Conservation (phyloP, 2,888 invertebrate species). For the Blera fallax region DNA sequence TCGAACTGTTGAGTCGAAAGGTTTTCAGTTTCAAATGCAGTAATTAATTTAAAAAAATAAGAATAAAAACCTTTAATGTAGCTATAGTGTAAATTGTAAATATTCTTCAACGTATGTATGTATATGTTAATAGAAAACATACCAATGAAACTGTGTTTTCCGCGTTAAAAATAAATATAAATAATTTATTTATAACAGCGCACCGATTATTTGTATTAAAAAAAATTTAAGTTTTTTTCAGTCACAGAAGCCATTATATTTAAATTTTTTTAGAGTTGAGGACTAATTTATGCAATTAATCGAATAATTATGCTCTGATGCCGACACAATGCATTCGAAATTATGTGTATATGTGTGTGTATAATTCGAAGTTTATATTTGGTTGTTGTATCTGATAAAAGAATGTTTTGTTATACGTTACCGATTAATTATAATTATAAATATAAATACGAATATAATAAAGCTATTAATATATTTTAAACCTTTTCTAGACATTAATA, state of each 20-base stretch:
- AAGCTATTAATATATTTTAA: background rate
- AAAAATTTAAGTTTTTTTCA: conserved; percentile 11
- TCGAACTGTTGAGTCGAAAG: background rate
- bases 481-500: background rate
- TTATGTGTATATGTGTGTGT: background rate
- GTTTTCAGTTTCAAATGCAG: background rate
- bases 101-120: conserved; percentile 53
- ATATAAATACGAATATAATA: conserved; percentile 13
- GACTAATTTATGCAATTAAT: conserved; percentile 10
- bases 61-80: conserved; percentile 12
- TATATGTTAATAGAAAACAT: conserved; percentile 31
- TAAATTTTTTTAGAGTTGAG: conserved; percentile 7
- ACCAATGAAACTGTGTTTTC: conserved; percentile 53
- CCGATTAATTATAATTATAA: conserved; percentile 30
- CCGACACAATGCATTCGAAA: background rate
- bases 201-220: conserved; percentile 18
- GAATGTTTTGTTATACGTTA: conserved; percentile 53
- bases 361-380: conserved; percentile 4
- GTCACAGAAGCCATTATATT: conserved; percentile 36
- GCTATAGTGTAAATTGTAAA: conserved; percentile 65
- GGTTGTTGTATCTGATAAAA: conserved; percentile 41
- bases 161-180: conserved; percentile 41
- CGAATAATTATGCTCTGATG: background rate
- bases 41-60: conserved; percentile 19
- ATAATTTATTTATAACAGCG: conserved; percentile 61